Evolutionary conservation across 2,888 invertebrate genomes (phyloP).

Genomic region (Philereme vetulata): DNA sequence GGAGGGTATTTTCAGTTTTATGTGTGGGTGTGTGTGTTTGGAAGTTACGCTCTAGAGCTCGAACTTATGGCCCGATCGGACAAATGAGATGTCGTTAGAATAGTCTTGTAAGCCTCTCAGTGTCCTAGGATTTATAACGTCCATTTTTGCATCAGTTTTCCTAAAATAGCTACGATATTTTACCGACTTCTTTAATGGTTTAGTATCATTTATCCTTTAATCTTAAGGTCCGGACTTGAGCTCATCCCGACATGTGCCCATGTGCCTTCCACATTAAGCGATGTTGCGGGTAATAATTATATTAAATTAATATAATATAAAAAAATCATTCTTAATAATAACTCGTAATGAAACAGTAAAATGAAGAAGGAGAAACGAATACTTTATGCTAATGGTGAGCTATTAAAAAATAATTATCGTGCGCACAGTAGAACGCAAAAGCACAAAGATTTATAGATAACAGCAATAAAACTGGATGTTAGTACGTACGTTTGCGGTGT

Average conservation of each 20-base stretch:
- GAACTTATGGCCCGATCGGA: conserved; percentile 3
- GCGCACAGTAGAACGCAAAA: conserved; percentile 15
- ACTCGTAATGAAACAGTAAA: conserved; percentile 43
- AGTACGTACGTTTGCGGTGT: background rate
- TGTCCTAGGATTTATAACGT: conserved; percentile 6
- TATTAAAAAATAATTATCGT: conserved; percentile 47
- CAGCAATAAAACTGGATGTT: conserved; percentile 8
- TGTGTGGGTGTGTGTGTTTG: background rate
- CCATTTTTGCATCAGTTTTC: conserved; percentile 7
- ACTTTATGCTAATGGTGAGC: conserved; percentile 45
- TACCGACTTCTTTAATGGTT: too few relatives aligned
- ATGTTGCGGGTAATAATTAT: background rate
- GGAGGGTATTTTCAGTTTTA: background rate
- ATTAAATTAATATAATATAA: conserved; percentile 17
- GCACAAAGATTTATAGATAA: conserved; percentile 32
- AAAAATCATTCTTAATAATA: conserved; percentile 37
- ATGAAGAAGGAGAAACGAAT: conserved; percentile 36
- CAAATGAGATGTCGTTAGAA: conserved; percentile 10
- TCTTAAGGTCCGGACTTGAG: too few relatives aligned
- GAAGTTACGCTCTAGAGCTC: too few relatives aligned
- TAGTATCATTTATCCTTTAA: too few relatives aligned
- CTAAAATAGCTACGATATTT: conserved; percentile 9
- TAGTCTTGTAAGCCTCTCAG: conserved; percentile 7
- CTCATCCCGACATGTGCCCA: too few relatives aligned
- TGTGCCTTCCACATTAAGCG: too few relatives aligned